Evolutionary conservation across 30 jellyfish, hydroid and myxozoan genomes (phyloP).

Genomic region (Cassiopea andromeda): DNA sequence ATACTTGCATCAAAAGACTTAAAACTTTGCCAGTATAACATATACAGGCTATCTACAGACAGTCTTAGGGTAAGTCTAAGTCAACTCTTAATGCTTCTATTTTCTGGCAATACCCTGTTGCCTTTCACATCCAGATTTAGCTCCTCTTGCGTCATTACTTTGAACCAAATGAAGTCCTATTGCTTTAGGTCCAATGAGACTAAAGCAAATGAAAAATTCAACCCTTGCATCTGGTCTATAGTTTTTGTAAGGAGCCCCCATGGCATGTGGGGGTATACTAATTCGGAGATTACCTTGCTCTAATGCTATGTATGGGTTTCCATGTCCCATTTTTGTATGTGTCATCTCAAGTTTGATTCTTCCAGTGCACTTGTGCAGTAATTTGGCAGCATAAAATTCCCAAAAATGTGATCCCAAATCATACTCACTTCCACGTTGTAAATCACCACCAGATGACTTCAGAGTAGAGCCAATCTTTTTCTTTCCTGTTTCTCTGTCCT

Average conservation of each 20-base stretch:
- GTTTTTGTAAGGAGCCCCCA: constrained; percentile 22
- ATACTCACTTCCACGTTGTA: neutral
- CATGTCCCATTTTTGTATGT: neutral
- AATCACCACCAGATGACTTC: neutral
- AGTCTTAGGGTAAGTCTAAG: no score
- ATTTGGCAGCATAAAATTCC: neutral
- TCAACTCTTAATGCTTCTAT: no score
- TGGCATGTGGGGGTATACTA: neutral
- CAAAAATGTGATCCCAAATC: neutral
- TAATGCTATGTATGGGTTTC: neutral
- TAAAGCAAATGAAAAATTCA: constrained; percentile 10
- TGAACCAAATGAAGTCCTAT: neutral
- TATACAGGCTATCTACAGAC: no score
- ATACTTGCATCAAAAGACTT: no score
- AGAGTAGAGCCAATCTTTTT: neutral
- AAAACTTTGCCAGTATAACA: no score
- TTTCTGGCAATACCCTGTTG: no score
- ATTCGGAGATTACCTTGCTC: constrained; percentile 19
- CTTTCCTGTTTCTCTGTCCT: neutral
- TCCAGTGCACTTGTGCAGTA: neutral
- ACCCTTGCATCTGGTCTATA: constrained; percentile 15
- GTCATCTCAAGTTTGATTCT: neutral
- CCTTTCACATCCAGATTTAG: neutral
- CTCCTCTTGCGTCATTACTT: neutral
- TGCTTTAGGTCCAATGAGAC: constrained; percentile 20